Evolutionary conservation across 2,797 vertebrate species (phyloP).

Genomic region (Galago senegalensis): DNA sequence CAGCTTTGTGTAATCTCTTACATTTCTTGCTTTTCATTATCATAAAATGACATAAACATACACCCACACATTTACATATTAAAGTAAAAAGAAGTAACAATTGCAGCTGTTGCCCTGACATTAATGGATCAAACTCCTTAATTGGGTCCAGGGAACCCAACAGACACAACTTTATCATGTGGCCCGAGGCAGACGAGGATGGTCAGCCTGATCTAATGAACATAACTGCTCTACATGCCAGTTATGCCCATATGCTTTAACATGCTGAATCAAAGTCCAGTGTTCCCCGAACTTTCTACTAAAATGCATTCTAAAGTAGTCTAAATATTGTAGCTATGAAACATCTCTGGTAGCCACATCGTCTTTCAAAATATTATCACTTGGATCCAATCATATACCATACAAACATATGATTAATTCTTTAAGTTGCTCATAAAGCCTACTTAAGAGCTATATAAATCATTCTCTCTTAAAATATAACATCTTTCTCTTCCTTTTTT

Average conservation of each 20-base stretch:
- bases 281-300: neutral
- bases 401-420: neutral
- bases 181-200: neutral
- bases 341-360: neutral
- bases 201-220: constrained; percentile 26
- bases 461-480: constrained; percentile 57
- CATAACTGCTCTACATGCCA: neutral
- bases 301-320: constrained; percentile 47
- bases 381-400: neutral
- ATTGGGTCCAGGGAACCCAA: neutral
- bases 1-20: constrained; percentile 38
- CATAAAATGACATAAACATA: constrained; percentile 47
- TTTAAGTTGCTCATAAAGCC: constrained; percentile 53
- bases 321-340: constrained; percentile 24
- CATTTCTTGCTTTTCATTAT: constrained; percentile 71
- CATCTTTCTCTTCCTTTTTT: constrained; percentile 8
- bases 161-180: constrained; percentile 37
- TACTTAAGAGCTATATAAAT: constrained; percentile 24
- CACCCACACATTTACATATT: neutral
- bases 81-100: constrained; percentile 64
- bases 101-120: constrained; percentile 62
- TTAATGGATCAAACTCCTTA: constrained; percentile 65
- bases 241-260: constrained; percentile 23
- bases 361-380: constrained; percentile 59
- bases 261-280: constrained; percentile 1